Percentiles rank a stretch among this genome's conserved stretches.
Evolutionary conservation across 2,797 vertebrate genomes (phyloP).

Genomic region (Propithecus deckenii): DNA sequence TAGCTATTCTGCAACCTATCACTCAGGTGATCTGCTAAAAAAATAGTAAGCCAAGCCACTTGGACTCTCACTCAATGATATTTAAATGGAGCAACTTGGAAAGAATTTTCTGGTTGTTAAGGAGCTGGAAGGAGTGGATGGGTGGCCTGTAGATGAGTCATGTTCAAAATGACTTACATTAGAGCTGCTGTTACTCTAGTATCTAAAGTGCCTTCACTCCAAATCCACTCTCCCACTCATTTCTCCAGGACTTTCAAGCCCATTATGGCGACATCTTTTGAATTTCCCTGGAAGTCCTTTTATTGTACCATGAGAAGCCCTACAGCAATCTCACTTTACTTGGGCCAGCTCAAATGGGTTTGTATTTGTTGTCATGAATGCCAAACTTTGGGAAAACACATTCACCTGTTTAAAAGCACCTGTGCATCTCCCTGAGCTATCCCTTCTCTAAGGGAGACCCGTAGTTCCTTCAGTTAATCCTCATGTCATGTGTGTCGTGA

Average conservation of each 20-base stretch:
- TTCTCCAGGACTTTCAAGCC: not conserved
- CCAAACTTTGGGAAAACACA: not conserved
- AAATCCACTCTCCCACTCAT: not conserved
- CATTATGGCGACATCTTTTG: not conserved
- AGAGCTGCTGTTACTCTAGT: not conserved
- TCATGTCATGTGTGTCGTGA: not conserved
- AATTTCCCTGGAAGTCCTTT: not conserved
- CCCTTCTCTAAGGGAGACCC: not conserved
- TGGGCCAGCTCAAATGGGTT: not conserved
- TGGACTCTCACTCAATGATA: not conserved
- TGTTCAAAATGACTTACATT: not conserved
- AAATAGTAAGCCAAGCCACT: not conserved
- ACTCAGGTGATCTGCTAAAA: not conserved
- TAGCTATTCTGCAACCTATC: not conserved
- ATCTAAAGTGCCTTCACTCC: not conserved
- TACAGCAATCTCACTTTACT: not conserved
- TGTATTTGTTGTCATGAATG: not conserved
- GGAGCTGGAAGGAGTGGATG: not conserved
- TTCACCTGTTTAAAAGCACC: not conserved
- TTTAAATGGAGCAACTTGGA: slow-evolving; percentile 39
- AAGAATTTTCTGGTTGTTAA: slow-evolving; percentile 26
- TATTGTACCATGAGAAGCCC: not conserved
- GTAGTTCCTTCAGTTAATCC: not conserved
- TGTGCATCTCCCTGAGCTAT: not conserved
- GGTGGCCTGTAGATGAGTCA: slow-evolving; percentile 24